A percentile compares a stretch with the other conserved stretches of the same genome.
Conservation (phyloP, 2,797 vertebrate species). For the Anolis apletophallus region DNA sequence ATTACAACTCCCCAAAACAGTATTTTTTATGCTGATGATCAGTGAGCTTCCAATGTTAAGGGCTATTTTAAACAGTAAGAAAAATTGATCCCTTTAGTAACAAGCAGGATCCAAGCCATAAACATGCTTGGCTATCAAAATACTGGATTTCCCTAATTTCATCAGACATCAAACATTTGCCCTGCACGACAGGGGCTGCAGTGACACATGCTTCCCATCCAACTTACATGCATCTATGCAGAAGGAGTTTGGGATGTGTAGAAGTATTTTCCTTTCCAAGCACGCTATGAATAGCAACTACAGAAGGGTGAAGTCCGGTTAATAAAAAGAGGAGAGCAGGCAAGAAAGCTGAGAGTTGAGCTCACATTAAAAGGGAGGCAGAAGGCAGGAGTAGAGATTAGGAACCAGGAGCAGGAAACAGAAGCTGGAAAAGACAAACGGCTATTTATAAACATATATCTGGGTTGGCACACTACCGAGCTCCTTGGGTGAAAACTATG, state of each 20-base stretch:
- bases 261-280: constrained; percentile 53
- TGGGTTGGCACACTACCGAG: constrained; percentile 20
- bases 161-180: not conserved
- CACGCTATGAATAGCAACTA: constrained; percentile 56
- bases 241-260: constrained; percentile 53
- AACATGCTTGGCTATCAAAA: not conserved
- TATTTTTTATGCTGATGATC: not conserved
- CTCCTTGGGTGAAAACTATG: not conserved
- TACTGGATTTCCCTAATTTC: not conserved
- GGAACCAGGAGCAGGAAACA: constrained; percentile 83
- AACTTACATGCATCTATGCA: constrained; percentile 57
- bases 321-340: constrained; percentile 61
- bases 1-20: too few species aligned
- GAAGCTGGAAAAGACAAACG: constrained; percentile 87
- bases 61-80: not conserved
- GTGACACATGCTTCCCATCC: constrained; percentile 37
- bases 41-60: not conserved
- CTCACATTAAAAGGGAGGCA: constrained; percentile 81
- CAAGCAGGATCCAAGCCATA: constrained; percentile 11
- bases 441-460: constrained; percentile 75
- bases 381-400: constrained; percentile 85
- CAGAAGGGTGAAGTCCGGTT: constrained; percentile 57
- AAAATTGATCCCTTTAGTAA: not conserved
- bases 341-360: constrained; percentile 80
- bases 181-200: not conserved